These are phyloP conservation scores for Elymnias hypermnestra DNA, from an alignment of 1,140 invertebrate species.

Conservation along the genomic window DNA sequence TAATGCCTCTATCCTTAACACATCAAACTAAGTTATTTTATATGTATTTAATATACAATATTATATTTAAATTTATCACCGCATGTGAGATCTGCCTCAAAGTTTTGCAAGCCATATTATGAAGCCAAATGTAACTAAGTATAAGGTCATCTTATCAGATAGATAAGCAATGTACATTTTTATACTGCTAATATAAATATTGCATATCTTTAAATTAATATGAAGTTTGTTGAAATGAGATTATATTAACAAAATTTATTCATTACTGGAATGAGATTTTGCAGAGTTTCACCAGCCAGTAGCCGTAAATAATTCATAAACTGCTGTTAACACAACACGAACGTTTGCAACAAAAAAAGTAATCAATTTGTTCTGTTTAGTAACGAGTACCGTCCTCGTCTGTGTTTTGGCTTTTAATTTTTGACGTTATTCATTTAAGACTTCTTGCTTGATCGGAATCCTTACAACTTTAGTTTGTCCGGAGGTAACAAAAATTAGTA, in stretches of 20 bases:
- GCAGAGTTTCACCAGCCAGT: conserved; percentile 25
- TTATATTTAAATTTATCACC: no score
- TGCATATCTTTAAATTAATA: neutral
- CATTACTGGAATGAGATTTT: conserved; percentile 7
- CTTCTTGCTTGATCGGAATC: conserved; percentile 18
- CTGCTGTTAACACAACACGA: conserved; percentile 39
- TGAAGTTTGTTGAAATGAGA: neutral
- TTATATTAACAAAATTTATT: conserved; percentile 3
- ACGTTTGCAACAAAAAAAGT: conserved; percentile 15
- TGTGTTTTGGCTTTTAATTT: neutral
- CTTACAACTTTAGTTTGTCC: conserved; percentile 14
- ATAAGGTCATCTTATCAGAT: no score
- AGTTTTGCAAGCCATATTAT: no score
- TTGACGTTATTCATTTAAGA: conserved; percentile 10
- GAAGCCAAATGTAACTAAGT: no score
- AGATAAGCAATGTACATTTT: no score
- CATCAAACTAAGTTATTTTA: no score
- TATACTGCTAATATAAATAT: neutral
- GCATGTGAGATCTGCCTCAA: no score
- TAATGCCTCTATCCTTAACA: no score
- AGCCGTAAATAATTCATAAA: conserved; percentile 36
- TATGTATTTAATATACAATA: no score
- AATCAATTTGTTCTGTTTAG: conserved; percentile 1
- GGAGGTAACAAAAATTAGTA: conserved; percentile 1
- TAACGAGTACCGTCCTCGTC: neutral